Evolutionary conservation across 2,888 invertebrate genomes (phyloP), one percentile per base, ranked within the genome.

Genomic region (Eilema sororculum): DNA sequence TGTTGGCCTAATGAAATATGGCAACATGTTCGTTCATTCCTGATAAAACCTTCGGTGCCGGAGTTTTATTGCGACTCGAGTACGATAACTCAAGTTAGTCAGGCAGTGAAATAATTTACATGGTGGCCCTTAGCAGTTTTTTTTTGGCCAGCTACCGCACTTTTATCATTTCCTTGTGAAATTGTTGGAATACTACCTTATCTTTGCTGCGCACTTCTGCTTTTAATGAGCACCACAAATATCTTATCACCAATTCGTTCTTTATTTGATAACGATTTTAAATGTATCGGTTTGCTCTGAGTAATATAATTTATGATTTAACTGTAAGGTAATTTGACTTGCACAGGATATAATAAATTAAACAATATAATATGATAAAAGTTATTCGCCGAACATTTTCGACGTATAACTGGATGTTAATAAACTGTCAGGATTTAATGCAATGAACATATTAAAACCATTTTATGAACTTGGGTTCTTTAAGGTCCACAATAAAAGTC

Each of bases 1-100:
- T 86, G 89, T 89, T 90, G 87, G 85, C 83, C 89, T 93, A 93
- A 93, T 94, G 93, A 95, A 92, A 92, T 93, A 94, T 93, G 91
- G 93, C 93, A 92, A 89, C 90, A 89, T 91, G 91, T 89, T 87
- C 86, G 87, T 90, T 90, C 89, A 88, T 90, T 89, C 84, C 91
- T 91, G 93, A 94, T 95, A 94, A 95, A 93, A 91, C 90, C 91
- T 89, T 87, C 87, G 86, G 85, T 87, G 89, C 87, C 84, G 88
- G 90, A 89, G 91, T 93, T 94, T 94, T 95, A 94, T 93, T 93
- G 91, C 91, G 85, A 86, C 86, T 86, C 87, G 86, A 86, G 89
- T 84, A 86, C 90, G 89, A 94, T 94, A 93, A 93, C 88, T 94
- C 91, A 93, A 90, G 90, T 86, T 86, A 87, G 85, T 84, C 87